Evolutionary conservation across 2,888 invertebrate species (phyloP).

Genomic region (Lamproptera curius): DNA sequence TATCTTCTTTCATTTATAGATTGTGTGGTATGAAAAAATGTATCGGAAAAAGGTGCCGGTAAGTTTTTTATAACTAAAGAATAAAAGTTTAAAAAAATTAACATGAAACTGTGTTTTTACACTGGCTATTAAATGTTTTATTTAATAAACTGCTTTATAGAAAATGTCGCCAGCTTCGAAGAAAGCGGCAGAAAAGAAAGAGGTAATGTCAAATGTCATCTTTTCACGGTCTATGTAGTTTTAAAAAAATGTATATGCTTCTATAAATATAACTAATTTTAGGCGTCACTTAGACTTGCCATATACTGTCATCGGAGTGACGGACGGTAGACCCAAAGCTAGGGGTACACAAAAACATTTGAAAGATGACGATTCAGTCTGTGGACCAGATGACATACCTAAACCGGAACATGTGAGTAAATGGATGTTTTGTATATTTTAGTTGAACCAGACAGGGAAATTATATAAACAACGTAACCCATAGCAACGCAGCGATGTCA

Average conservation of each 20-base stretch:
- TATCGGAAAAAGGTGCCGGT: slow-evolving; percentile 51
- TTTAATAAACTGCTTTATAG: no score
- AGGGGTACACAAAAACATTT: slow-evolving; percentile 36
- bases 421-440: no score
- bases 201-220: slow-evolving; percentile 9
- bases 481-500: no score
- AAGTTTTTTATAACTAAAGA: slow-evolving; percentile 27
- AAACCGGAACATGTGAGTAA: slow-evolving; percentile 56
- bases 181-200: slow-evolving; percentile 6
- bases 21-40: slow-evolving; percentile 47
- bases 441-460: no score
- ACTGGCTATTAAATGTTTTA: no score
- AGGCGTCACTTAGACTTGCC: slow-evolving; percentile 28
- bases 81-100: no score
- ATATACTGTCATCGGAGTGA: slow-evolving; percentile 32
- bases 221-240: no score
- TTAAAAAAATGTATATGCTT: no score
- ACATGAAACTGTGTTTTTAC: no score
- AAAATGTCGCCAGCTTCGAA: slow-evolving; percentile 11
- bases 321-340: slow-evolving; percentile 51
- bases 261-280: slow-evolving; percentile 14
- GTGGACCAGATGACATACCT: slow-evolving; percentile 63
- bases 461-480: no score
- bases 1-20: slow-evolving; percentile 44
- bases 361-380: slow-evolving; percentile 46